Evolutionary conservation across 2,797 vertebrate genomes (phyloP).

Genomic region (Platyrinchus mystaceus): DNA sequence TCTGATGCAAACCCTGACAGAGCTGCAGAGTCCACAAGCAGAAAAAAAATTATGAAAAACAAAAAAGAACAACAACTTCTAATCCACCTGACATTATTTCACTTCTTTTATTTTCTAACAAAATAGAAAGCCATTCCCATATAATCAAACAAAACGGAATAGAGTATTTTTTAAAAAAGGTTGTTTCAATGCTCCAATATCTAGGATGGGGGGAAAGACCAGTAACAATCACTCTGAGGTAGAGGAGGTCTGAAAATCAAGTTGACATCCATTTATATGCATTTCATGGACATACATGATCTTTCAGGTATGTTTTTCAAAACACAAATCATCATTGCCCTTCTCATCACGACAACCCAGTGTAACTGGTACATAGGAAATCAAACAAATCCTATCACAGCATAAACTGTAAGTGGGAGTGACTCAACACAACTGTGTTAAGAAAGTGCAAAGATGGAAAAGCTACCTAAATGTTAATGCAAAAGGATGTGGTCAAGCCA

Average conservation of each 20-base stretch:
- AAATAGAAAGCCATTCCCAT: not conserved
- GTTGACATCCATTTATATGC: not conserved
- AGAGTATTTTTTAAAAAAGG: not conserved
- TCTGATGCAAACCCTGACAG: not conserved
- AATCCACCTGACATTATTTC: not conserved
- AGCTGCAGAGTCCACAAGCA: not conserved
- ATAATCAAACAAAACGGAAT: not conserved
- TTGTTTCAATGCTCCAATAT: not conserved
- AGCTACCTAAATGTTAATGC: not conserved
- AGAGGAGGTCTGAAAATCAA: not conserved
- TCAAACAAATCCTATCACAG: not conserved
- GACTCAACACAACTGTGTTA: not conserved
- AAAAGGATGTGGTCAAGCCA: not conserved
- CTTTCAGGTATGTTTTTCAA: not conserved
- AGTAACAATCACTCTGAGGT: not conserved
- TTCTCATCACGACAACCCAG: not conserved
- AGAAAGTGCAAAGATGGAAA: not conserved
- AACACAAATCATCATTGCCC: not conserved
- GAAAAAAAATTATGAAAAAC: not conserved
- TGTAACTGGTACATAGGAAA: not conserved
- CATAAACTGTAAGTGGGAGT: not conserved
- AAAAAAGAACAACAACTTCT: not conserved
- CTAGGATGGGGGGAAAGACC: not conserved
- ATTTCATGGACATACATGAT: not conserved
- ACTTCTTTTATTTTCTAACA: not conserved